A percentile compares a stretch with the other conserved stretches of the same genome.
Conservation (phyloP, 2,113 vertebrate species). For the Peromyscus maniculatus region DNA sequence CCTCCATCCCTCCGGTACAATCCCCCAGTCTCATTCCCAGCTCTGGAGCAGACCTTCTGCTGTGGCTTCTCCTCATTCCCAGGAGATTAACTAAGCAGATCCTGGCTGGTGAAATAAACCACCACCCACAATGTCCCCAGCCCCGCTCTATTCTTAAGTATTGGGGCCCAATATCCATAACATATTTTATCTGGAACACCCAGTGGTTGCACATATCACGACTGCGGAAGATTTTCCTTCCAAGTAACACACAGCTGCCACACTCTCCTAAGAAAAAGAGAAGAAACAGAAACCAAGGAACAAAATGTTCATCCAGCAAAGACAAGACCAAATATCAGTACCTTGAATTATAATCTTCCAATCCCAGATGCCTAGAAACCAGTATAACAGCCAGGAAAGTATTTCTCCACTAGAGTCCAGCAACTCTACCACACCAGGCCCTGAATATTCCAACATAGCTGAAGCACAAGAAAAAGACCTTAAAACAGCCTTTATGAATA, state of each 20-base stretch:
- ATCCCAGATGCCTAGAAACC: neutral
- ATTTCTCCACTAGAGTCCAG: neutral
- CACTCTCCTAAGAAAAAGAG: neutral
- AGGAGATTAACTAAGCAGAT: neutral
- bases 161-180: neutral
- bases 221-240: neutral
- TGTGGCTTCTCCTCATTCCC: neutral
- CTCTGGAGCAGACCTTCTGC: neutral
- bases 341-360: neutral
- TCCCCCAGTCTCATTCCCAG: neutral
- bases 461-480: neutral
- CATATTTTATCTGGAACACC: neutral
- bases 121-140: neutral
- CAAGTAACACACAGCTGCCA: neutral
- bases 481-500: neutral
- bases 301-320: neutral
- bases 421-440: neutral
- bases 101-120: neutral
- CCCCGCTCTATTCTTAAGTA: neutral
- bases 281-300: neutral
- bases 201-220: neutral
- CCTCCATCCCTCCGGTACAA: too few species aligned
- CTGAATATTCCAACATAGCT: neutral
- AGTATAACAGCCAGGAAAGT: neutral
- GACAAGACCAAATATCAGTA: neutral